A percentile compares a stretch with the other conserved stretches of the same genome.
Conservation (phyloP, 2,797 vertebrate species). For the Halcyon leucocephala region DNA sequence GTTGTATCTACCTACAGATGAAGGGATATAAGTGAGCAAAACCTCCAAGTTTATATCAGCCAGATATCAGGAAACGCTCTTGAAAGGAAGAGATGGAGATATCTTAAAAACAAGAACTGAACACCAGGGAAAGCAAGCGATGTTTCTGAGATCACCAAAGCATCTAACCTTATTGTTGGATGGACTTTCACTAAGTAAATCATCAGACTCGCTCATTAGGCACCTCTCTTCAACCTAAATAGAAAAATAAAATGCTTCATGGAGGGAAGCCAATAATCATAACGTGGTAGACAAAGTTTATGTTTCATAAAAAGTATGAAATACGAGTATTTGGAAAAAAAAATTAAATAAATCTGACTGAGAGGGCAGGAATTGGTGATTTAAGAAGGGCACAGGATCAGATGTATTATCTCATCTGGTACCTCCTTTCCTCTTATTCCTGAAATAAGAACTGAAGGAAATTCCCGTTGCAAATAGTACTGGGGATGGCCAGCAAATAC, state of each 20-base stretch:
- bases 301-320: neutral
- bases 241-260: neutral
- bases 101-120: neutral
- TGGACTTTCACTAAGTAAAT: neutral
- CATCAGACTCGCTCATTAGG: neutral
- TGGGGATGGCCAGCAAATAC: neutral
- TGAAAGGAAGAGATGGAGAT: neutral
- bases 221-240: neutral
- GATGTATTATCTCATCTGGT: neutral
- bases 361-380: neutral
- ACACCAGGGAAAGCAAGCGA: neutral
- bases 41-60: neutral
- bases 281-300: neutral
- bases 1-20: neutral
- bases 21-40: neutral
- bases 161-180: neutral
- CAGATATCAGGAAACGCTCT: neutral
- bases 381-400: neutral
- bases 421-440: neutral
- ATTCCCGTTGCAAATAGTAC: neutral
- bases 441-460: conserved; percentile 24
- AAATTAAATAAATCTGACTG: neutral
- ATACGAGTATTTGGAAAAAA: neutral
- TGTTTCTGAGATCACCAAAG: neutral
- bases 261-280: neutral